Evolutionary conservation across 2,888 invertebrate genomes (phyloP).

Genomic region (Andrena bucephala): DNA sequence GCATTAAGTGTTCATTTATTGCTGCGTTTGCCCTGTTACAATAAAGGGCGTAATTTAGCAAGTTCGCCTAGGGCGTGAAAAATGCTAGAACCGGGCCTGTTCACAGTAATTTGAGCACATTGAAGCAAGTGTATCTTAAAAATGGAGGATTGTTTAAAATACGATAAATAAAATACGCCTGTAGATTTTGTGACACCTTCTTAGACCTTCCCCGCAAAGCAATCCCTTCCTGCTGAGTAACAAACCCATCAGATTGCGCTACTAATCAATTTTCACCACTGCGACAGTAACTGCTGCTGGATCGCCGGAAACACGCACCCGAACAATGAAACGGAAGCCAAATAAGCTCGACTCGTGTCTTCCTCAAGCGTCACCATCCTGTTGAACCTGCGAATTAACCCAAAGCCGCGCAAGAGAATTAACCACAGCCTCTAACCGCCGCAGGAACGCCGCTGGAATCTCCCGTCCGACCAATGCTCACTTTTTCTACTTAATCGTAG

Average conservation of each 20-base stretch:
- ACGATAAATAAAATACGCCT: too few species aligned
- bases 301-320: slow-evolving; percentile 2
- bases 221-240: neutral
- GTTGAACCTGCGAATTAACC: slow-evolving; percentile 30
- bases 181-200: too few species aligned
- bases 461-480: slow-evolving; percentile 38
- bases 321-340: neutral
- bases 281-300: slow-evolving; percentile 29
- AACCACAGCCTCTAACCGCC: slow-evolving; percentile 2
- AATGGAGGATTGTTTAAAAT: too few species aligned
- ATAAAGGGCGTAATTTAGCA: too few species aligned
- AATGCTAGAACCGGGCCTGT: too few species aligned
- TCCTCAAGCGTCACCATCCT: slow-evolving; percentile 18
- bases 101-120: too few species aligned
- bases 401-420: slow-evolving; percentile 13
- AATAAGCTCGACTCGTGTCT: slow-evolving; percentile 7
- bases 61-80: too few species aligned
- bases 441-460: slow-evolving; percentile 7
- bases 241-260: neutral
- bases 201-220: too few species aligned
- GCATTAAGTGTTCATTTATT: too few species aligned
- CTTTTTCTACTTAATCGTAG: slow-evolving; percentile 41
- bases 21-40: too few species aligned
- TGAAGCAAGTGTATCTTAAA: too few species aligned
- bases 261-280: slow-evolving; percentile 24